phyloP scores from a whole-genome alignment of 2,113 vertebrate species.

The Ctenodactylus gundi region DNA sequence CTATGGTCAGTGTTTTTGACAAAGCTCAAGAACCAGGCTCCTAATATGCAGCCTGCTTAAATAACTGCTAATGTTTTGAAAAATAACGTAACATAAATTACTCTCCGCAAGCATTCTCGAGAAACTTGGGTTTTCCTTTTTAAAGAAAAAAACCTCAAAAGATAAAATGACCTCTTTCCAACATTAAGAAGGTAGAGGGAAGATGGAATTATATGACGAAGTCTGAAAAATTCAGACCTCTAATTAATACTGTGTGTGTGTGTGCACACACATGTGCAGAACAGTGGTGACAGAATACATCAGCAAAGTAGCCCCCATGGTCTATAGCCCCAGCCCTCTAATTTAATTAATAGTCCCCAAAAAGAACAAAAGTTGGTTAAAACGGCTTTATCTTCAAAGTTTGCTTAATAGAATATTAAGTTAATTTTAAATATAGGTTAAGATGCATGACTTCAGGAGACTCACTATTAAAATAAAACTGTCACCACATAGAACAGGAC shows the following conservation, averaged over 20 bases:
- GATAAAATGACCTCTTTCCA: not conserved
- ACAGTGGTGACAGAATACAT: too few species aligned
- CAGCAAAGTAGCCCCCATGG: not conserved
- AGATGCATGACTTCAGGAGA: not conserved
- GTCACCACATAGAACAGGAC: not conserved
- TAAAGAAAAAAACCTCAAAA: not conserved
- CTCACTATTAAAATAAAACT: not conserved
- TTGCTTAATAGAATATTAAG: not conserved
- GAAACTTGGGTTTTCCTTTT: slow-evolving; percentile 31
- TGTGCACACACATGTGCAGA: too few species aligned
- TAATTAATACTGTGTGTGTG: not conserved
- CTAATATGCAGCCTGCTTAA: not conserved
- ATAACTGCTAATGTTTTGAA: slow-evolving; percentile 2
- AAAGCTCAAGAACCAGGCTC: slow-evolving; percentile 4
- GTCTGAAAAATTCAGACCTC: slow-evolving; percentile 3
- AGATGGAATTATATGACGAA: not conserved
- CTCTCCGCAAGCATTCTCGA: not conserved
- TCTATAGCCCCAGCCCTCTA: not conserved
- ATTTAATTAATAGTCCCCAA: not conserved
- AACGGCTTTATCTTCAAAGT: not conserved
- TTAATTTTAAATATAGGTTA: not conserved
- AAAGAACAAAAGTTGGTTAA: not conserved
- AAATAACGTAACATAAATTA: slow-evolving; percentile 22
- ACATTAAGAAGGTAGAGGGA: not conserved
- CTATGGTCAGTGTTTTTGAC: not conserved